Evolutionary conservation across 2,797 vertebrate species (phyloP).

Genomic region (Coendou prehensilis): DNA sequence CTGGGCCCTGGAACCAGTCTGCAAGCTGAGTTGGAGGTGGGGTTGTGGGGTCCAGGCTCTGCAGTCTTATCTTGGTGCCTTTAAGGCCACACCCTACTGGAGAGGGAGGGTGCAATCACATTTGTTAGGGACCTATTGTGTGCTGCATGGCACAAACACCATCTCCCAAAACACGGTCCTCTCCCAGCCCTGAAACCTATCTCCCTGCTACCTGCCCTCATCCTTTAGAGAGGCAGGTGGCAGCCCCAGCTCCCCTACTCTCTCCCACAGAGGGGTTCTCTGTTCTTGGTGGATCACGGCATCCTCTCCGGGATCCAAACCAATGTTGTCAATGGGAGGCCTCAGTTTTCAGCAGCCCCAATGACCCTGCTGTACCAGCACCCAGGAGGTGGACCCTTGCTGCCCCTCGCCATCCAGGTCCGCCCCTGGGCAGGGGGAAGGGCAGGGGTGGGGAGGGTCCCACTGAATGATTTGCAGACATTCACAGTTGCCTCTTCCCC

Average conservation of each 20-base stretch:
- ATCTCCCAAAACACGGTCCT: neutral
- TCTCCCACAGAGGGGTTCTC: slow-evolving; percentile 87
- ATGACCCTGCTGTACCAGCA: slow-evolving; percentile 89
- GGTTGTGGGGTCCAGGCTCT: neutral
- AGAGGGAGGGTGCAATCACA: neutral
- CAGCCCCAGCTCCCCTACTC: neutral
- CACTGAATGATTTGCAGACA: neutral
- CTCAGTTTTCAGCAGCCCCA: slow-evolving; percentile 88
- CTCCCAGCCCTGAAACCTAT: neutral
- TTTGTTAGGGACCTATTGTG: neutral
- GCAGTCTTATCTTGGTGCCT: neutral
- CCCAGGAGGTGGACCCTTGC: slow-evolving; percentile 79
- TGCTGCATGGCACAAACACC: neutral
- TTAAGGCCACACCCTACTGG: neutral
- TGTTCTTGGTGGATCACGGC: slow-evolving; percentile 91
- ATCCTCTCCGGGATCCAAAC: slow-evolving; percentile 88
- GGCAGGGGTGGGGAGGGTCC: neutral
- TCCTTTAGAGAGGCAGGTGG: neutral
- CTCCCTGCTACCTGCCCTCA: neutral
- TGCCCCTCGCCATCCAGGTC: slow-evolving; percentile 93
- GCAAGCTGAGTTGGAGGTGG: slow-evolving; percentile 90
- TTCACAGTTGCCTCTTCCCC: neutral
- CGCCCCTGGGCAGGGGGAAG: neutral
- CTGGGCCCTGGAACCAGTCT: slow-evolving; percentile 88
- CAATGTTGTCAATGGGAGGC: slow-evolving; percentile 88